phyloP scores from a whole-genome alignment of 2,113 vertebrate genomes.

The Eulemur macaco region DNA sequence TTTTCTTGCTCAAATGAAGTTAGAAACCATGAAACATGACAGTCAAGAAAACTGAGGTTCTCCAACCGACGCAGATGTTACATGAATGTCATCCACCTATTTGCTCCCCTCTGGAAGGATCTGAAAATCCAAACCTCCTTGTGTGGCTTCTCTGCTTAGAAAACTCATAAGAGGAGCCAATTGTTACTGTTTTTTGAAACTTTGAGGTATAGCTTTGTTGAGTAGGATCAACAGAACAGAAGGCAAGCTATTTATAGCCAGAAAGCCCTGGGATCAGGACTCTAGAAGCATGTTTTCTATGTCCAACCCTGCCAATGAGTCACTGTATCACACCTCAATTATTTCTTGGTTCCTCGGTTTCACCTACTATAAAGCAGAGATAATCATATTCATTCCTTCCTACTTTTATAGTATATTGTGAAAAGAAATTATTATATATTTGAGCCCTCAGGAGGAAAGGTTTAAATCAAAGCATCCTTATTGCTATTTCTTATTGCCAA shows the following conservation, averaged over 20 bases:
- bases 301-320: neutral
- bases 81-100: neutral
- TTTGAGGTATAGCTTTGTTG: neutral
- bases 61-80: neutral
- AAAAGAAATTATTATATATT: conserved; percentile 39
- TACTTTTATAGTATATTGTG: neutral
- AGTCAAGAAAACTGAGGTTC: neutral
- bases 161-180: neutral
- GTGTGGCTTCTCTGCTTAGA: neutral
- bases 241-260: neutral
- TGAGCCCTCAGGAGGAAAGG: neutral
- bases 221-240: neutral
- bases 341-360: conserved; percentile 57
- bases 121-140: neutral
- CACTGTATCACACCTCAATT: conserved; percentile 21
- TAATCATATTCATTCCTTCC: conserved; percentile 32
- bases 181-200: neutral
- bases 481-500: conserved; percentile 31
- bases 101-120: neutral
- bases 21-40: neutral
- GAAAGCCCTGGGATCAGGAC: neutral
- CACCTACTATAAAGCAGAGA: conserved; percentile 44
- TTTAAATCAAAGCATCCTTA: conserved; percentile 50
- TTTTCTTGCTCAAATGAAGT: conserved; percentile 13
- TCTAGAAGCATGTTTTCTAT: neutral